Conservation (phyloP, 2,888 invertebrate genomes). For the Morinoia aosen region DNA sequence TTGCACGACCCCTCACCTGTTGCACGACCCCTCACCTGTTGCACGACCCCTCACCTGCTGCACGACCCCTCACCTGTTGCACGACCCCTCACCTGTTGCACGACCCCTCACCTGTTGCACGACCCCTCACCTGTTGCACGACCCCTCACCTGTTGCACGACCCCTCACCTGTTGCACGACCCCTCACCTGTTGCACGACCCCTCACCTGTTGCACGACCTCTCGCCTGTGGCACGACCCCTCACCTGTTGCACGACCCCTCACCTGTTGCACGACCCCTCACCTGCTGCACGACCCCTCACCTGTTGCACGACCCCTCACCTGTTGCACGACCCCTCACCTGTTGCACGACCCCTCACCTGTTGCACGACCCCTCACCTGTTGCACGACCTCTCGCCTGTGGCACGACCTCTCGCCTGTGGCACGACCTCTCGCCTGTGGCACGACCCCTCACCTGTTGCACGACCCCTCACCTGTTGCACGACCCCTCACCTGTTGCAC, state of each 20-base stretch:
- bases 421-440: neutral
- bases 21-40: too few relatives aligned
- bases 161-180: constrained; percentile 66
- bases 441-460: neutral
- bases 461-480: constrained; percentile 74
- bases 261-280: too few relatives aligned
- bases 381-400: neutral
- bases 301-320: too few relatives aligned
- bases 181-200: too few relatives aligned
- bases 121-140: constrained; percentile 74
- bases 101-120: neutral
- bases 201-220: too few relatives aligned
- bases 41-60: neutral
- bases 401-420: neutral
- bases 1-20: too few relatives aligned
- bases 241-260: too few relatives aligned
- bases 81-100: neutral
- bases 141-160: constrained; percentile 70
- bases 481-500: constrained; percentile 71
- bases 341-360: too few relatives aligned
- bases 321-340: too few relatives aligned
- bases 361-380: too few relatives aligned
- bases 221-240: too few relatives aligned
- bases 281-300: too few relatives aligned
- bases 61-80: neutral